Conservation (phyloP, 2,888 invertebrate species). For the Endomychus coccineus region DNA sequence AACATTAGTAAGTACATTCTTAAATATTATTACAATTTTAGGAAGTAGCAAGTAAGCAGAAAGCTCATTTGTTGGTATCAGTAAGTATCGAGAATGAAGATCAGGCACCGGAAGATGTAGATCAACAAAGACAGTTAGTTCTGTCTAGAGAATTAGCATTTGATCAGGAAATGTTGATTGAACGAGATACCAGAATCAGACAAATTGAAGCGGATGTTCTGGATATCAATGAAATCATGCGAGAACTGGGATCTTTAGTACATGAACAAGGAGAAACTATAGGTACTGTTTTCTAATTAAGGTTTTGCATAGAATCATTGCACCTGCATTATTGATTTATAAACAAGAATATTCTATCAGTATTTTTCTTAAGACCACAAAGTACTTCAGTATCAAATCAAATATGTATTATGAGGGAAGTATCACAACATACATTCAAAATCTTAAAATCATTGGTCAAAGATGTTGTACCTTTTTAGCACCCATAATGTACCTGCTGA, state of each 20-base stretch:
- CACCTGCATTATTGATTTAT: too few species aligned
- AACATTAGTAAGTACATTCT: too few species aligned
- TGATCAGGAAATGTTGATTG: slow-evolving; percentile 71
- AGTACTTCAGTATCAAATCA: too few species aligned
- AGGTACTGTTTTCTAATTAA: slow-evolving; percentile 54
- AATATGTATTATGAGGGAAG: too few species aligned
- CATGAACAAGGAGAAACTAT: slow-evolving; percentile 63
- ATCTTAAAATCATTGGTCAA: too few species aligned
- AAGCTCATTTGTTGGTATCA: slow-evolving; percentile 48
- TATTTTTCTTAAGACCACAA: slow-evolving; percentile 3
- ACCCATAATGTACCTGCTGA: too few species aligned
- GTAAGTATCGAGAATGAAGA: slow-evolving; percentile 36
- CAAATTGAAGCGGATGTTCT: slow-evolving; percentile 75
- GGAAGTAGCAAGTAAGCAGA: slow-evolving; percentile 63
- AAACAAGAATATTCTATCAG: not conserved
- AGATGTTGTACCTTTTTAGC: too few species aligned
- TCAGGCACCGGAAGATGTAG: slow-evolving; percentile 33
- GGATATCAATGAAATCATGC: slow-evolving; percentile 79
- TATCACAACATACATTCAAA: too few species aligned
- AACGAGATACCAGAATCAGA: slow-evolving; percentile 71
- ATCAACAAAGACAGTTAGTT: slow-evolving; percentile 42
- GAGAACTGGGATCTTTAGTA: slow-evolving; percentile 64
- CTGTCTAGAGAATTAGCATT: slow-evolving; percentile 59
- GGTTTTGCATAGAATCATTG: slow-evolving; percentile 11
- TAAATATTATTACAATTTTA: too few species aligned